A percentile compares a stretch with the other conserved stretches of the same genome.
phyloP scores from a whole-genome alignment of 2,888 invertebrate genomes.

The Drosophila paranaensis region DNA sequence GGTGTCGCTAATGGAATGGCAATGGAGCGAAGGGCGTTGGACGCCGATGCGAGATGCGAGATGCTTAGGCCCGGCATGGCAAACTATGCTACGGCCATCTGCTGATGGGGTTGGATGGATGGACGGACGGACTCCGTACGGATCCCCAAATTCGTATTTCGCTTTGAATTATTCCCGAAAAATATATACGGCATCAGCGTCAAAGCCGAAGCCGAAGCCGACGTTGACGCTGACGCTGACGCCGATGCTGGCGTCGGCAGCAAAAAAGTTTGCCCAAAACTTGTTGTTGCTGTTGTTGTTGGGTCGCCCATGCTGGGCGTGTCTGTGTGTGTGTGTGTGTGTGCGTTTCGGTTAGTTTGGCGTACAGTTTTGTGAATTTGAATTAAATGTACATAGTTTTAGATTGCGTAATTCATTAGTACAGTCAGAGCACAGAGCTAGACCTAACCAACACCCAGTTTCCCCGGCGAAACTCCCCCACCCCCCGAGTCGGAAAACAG shows the following conservation, averaged over 20 bases:
- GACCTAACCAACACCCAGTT: conserved; percentile 51
- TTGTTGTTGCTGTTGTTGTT: conserved; percentile 51
- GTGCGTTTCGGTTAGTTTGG: conserved; percentile 72
- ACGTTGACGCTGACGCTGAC: conserved; percentile 22
- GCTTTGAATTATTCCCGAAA: conserved; percentile 79
- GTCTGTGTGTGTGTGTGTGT: conserved; percentile 23
- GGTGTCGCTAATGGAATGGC: conserved; percentile 80
- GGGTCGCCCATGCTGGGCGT: conserved; percentile 21
- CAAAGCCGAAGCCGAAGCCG: conserved; percentile 40
- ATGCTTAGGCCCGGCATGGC: conserved; percentile 27
- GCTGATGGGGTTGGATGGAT: conserved; percentile 73
- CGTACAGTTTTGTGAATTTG: conserved; percentile 81
- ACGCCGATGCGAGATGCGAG: conserved; percentile 31
- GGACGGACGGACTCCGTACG: conserved; percentile 33
- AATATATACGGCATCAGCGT: conserved; percentile 50
- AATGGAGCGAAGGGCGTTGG: conserved; percentile 47
- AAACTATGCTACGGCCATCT: conserved; percentile 26
- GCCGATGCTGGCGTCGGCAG: conserved; percentile 52
- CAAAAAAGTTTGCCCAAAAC: conserved; percentile 74
- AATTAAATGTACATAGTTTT: conserved; percentile 83
- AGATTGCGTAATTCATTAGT: conserved; percentile 84
- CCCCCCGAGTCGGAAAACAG: not conserved
- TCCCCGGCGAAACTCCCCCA: not conserved
- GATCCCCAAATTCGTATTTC: conserved; percentile 68
- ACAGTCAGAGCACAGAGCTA: conserved; percentile 70